A percentile compares a stretch with the other conserved stretches of the same genome.
Evolutionary conservation across 2,797 vertebrate species (phyloP).

Genomic region (Sebastes ruberrimus): DNA sequence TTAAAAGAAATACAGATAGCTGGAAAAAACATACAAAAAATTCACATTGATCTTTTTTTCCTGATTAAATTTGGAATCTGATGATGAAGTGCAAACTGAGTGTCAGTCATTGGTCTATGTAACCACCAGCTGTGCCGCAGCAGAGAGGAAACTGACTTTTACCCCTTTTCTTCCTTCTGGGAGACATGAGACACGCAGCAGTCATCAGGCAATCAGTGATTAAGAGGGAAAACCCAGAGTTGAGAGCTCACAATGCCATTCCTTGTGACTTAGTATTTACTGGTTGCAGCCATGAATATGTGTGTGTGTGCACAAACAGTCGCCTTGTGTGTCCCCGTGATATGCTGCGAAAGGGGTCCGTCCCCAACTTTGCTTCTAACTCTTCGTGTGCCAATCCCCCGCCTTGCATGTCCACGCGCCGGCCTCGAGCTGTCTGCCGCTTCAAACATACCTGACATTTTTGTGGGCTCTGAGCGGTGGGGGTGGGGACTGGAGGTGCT

Average conservation of each 20-base stretch:
- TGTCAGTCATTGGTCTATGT: background rate
- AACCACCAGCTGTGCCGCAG: background rate
- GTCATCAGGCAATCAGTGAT: slow-evolving; percentile 65
- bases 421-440: background rate
- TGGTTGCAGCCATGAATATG: slow-evolving; percentile 2
- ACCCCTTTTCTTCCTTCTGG: slow-evolving; percentile 8
- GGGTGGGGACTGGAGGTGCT: slow-evolving; percentile 16
- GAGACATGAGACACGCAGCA: slow-evolving; percentile 52
- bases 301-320: background rate
- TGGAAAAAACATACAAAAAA: background rate
- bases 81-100: background rate
- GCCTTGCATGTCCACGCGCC: background rate
- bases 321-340: background rate
- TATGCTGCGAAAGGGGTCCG: background rate
- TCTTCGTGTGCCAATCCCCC: background rate
- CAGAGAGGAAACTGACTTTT: slow-evolving; percentile 12
- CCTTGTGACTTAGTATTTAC: slow-evolving; percentile 60
- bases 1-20: background rate
- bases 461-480: slow-evolving; percentile 10
- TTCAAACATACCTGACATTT: slow-evolving; percentile 61
- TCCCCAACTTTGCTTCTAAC: background rate
- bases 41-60: background rate
- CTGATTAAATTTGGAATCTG: background rate
- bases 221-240: slow-evolving; percentile 74
- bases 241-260: slow-evolving; percentile 55